These are phyloP conservation scores for Tipula vernalis DNA, from an alignment of 2,888 invertebrate species.

Conservation along the genomic window DNA sequence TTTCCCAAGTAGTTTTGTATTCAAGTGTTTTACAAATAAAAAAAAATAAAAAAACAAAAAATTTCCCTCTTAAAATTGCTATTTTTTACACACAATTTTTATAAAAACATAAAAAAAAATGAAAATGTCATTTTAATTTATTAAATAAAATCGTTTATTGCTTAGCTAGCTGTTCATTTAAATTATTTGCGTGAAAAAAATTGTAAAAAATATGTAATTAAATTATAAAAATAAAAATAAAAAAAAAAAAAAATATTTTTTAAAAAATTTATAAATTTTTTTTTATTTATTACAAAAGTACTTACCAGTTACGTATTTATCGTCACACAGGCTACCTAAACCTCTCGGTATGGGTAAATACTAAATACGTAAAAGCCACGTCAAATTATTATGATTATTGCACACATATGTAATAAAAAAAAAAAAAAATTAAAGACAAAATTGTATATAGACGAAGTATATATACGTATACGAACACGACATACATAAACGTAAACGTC, in stretches of 20 bases:
- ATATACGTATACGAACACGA: background rate
- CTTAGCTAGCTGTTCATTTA: background rate
- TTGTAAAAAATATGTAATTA: background rate
- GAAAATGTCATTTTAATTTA: background rate
- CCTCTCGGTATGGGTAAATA: constrained; percentile 79
- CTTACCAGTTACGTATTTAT: constrained; percentile 90
- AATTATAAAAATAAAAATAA: constrained; percentile 4
- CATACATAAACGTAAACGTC: background rate
- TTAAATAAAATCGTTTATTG: background rate
- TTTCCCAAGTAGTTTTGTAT: background rate
- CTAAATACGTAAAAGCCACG: constrained; percentile 72
- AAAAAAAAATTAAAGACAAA: background rate
- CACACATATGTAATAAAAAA: background rate
- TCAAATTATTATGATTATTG: constrained; percentile 42
- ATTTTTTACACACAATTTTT: background rate
- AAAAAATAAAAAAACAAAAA: background rate
- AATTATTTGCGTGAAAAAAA: background rate
- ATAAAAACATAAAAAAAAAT: background rate
- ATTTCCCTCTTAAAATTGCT: background rate
- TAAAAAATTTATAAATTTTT: constrained; percentile 21
- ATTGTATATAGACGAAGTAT: background rate
- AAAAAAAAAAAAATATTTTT: constrained; percentile 20
- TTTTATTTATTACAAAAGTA: constrained; percentile 47
- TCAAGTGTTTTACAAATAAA: background rate
- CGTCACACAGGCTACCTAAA: constrained; percentile 78